Base-by-base conservation (phyloP, 2,113 vertebrate species). In the Cinclus cinclus region DNA sequence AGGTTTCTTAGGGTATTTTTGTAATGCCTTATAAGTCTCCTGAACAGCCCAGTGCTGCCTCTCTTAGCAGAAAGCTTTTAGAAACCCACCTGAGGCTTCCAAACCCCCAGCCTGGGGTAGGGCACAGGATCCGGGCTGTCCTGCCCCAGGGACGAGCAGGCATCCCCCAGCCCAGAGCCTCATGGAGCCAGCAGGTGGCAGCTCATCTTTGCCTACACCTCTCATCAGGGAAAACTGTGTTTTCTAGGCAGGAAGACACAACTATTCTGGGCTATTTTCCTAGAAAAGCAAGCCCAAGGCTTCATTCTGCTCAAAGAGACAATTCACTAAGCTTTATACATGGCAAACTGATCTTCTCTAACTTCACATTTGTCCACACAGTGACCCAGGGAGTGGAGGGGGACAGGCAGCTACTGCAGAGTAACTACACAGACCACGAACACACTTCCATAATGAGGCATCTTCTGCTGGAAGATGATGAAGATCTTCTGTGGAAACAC, bases 131-230 rank as follows among this genome's bases (percentile, higher is more conserved):
- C 3, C 2, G 11, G 13, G 49, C 0, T 80, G 68, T 46, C 13
- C 41, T 49, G 60, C 28, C 39, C 49, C 25, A 10, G n/a, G 47
- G 46, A 24, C 0, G 19, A 50, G 39, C 28, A 42, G 42, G 19
- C 25, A 31, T 5, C 22, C 44, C 77, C 58, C 15, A 41, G 58
- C 33, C 76, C 63, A 4, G 39, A 65, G 50, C 25, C 28, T 2
- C 11, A 17, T 0, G 1, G 83, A 90, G 71, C 90, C 96, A 95
- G 88, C 87, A 96, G 94, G 76, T 90, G 90, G 93, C 95, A 96
- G 89, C 71, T 83, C 28, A 5, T 60, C 89, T 95, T 82, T 56
- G 65, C 41, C 67, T 64, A 17, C 0, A 1, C 22, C 82, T 84
- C 68, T 41, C 2, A 4, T 58, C 65, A 46, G 22, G 18, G 62